These are phyloP conservation scores for Sarcophaga variegata DNA, from an alignment of 2,888 invertebrate species.

Conservation along the genomic window DNA sequence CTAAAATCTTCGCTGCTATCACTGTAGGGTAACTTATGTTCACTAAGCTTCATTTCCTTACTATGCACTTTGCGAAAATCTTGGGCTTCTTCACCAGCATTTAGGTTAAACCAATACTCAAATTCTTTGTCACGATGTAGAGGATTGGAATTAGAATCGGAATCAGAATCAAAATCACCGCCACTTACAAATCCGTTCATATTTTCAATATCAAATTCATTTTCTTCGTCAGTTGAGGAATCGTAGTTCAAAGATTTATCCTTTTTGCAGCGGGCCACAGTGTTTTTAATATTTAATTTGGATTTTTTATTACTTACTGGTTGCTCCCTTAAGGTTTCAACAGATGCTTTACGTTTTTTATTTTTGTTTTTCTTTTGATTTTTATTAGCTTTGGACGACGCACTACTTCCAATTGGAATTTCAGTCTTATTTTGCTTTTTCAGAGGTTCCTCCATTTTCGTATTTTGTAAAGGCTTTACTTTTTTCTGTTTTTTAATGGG, in stretches of 20 bases:
- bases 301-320: conserved; percentile 25
- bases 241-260: background rate
- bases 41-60: background rate
- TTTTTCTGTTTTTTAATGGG: background rate
- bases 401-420: background rate
- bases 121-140: background rate
- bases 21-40: background rate
- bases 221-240: background rate
- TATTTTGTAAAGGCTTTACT: background rate
- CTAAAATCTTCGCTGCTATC: background rate
- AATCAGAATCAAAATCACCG: conserved; percentile 46
- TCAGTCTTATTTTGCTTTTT: conserved; percentile 1
- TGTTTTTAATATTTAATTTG: conserved; percentile 32
- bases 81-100: background rate
- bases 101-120: conserved; percentile 28
- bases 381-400: background rate
- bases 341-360: conserved; percentile 8
- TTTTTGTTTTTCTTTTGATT: background rate
- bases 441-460: background rate
- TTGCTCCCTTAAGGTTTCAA: background rate
- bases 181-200: conserved; percentile 49
- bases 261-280: too few species aligned
- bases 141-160: background rate
- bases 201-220: conserved; percentile 22
- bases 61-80: background rate